Base-by-base conservation (phyloP, 2,888 invertebrate genomes). In the Polyommatus iphigenia region DNA sequence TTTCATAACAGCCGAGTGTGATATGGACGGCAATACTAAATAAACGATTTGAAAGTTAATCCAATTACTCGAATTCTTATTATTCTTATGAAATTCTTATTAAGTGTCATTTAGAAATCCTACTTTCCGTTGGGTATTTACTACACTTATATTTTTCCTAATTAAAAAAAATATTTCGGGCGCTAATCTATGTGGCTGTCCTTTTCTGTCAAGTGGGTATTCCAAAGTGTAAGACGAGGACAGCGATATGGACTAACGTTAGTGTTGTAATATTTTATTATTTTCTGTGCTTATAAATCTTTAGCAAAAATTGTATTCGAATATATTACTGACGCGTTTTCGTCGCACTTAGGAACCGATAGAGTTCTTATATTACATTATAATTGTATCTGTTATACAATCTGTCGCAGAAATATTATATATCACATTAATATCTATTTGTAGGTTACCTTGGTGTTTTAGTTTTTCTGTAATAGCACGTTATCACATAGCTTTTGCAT, bases 21-120 rank as follows among this genome's bases (percentile, higher is more conserved):
- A 75, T 75, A 75, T 75, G 75, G 75, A 75, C 75, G 75, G 75
- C 75, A 75, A 18, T 73, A 46, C 24, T 75, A 75, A 75, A 75
- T 29, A 46, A 54, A 75, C 29, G 24, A 29, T 75, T 54, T 75
- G 24, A 54, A 29, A 32, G 20, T 29, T 18, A 67, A 32, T 62
- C 46, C 73, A 73, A 72, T 46, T 73, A 46, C 15, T 15, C 18
- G 24, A 41, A 46, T 20, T 73, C n/a, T 41, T 72, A 72, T 72
- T 13, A 36, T 71, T 36, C 5, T 46, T 73, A 46, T 0, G 46
- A 41, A 41, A 73, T 46, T 73, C 46, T 20, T 46, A 46, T 36
- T 73, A 46, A 67, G 32, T 10, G 67, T 29, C 2, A 10, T 29
- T 75, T 50, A 50, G 20, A 72, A 41, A 46, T 73, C 20, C 46